A percentile compares a stretch with the other conserved stretches of the same genome.
These are phyloP conservation scores for Brotula barbata DNA, from an alignment of 2,797 vertebrate species.

Conservation along the genomic window DNA sequence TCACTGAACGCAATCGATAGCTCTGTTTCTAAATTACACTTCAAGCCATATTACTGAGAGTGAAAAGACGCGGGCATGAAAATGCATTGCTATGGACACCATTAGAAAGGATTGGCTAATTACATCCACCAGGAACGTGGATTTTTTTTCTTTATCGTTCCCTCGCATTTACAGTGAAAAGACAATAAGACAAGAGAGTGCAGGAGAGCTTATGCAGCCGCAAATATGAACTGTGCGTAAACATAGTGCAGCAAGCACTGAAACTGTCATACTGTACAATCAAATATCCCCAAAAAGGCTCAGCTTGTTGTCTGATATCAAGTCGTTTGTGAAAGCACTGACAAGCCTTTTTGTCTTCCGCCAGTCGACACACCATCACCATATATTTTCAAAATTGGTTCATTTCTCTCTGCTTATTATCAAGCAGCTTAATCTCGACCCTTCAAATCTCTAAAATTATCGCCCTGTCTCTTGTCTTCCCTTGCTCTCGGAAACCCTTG, in stretches of 20 bases:
- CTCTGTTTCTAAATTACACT: slow-evolving; percentile 63
- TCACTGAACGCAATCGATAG: slow-evolving; percentile 71
- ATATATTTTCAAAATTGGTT: slow-evolving; percentile 68
- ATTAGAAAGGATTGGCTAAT: slow-evolving; percentile 68
- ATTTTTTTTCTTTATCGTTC: slow-evolving; percentile 32
- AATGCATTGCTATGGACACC: slow-evolving; percentile 65
- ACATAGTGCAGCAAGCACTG: slow-evolving; percentile 38
- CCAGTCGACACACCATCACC: slow-evolving; percentile 42
- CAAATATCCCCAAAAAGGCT: slow-evolving; percentile 50
- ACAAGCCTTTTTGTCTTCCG: slow-evolving; percentile 37
- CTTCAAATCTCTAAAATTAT: slow-evolving; percentile 72
- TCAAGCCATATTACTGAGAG: slow-evolving; percentile 35
- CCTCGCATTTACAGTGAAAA: slow-evolving; percentile 23
- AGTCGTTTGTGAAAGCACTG: slow-evolving; percentile 49
- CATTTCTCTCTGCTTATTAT: slow-evolving; percentile 70
- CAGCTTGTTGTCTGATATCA: slow-evolving; percentile 58
- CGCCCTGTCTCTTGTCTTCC: slow-evolving; percentile 66
- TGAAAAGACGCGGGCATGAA: slow-evolving; percentile 51
- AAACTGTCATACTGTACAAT: slow-evolving; percentile 50
- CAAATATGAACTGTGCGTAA: slow-evolving; percentile 43
- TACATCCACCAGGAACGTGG: slow-evolving; percentile 49
- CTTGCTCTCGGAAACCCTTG: slow-evolving; percentile 60
- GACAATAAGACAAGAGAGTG: neutral
- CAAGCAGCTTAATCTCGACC: slow-evolving; percentile 78
- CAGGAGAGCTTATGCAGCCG: slow-evolving; percentile 16